phyloP scores from a whole-genome alignment of 2,888 invertebrate species.

The Diplolepis rosae region DNA sequence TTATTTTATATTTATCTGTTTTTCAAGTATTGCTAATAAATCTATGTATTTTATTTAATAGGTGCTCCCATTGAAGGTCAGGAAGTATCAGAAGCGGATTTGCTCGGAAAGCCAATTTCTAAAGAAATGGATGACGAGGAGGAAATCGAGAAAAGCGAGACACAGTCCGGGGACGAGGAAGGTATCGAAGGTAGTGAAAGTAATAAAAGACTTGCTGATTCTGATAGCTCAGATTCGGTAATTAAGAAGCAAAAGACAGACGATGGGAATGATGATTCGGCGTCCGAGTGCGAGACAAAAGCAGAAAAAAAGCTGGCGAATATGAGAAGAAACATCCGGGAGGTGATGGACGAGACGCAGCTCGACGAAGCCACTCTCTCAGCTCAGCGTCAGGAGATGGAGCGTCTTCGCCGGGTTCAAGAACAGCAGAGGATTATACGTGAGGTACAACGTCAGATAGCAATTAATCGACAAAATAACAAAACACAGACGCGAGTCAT shows the following conservation, averaged over 20 bases:
- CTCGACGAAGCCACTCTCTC: constrained; percentile 93
- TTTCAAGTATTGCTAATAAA: too few relatives aligned
- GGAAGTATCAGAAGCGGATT: constrained; percentile 70
- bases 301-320: constrained; percentile 75
- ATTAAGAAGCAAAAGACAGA: constrained; percentile 70
- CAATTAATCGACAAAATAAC: constrained; percentile 81
- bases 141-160: constrained; percentile 62
- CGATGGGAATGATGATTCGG: constrained; percentile 70
- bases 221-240: constrained; percentile 62
- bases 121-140: constrained; percentile 67
- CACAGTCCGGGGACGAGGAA: constrained; percentile 64
- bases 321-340: constrained; percentile 90
- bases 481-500: constrained; percentile 83
- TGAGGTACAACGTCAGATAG: constrained; percentile 87
- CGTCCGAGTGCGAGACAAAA: constrained; percentile 67
- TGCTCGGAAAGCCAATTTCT: constrained; percentile 63
- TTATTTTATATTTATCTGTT: constrained; percentile 2
- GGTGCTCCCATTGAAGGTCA: constrained; percentile 71
- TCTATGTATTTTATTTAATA: constrained; percentile 42
- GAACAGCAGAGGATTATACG: constrained; percentile 89
- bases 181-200: constrained; percentile 59
- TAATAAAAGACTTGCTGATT: constrained; percentile 70
- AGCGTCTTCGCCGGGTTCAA: constrained; percentile 88
- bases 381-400: constrained; percentile 95
- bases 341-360: constrained; percentile 95